Conservation (phyloP, 2,797 vertebrate species). For the Phrynocephalus vlangalii region DNA sequence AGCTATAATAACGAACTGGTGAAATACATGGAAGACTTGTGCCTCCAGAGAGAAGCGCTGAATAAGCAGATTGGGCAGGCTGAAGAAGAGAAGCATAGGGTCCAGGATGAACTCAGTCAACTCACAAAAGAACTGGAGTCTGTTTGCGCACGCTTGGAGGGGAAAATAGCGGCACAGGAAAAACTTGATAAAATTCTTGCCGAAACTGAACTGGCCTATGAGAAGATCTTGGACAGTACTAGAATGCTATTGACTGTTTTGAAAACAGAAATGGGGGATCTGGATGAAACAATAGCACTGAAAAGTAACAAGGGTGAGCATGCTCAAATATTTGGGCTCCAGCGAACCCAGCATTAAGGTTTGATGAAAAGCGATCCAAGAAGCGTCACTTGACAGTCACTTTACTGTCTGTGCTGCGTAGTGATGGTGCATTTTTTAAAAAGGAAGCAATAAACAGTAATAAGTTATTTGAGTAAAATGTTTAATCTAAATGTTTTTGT, state of each 20-base stretch:
- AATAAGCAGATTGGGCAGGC: conserved; percentile 67
- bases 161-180: conserved; percentile 61
- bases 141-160: conserved; percentile 62
- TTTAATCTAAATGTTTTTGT: not conserved
- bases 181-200: conserved; percentile 71
- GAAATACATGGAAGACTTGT: conserved; percentile 68
- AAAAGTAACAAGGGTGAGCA: conserved; percentile 55
- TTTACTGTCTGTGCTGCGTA: not conserved
- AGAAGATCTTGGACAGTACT: conserved; percentile 75
- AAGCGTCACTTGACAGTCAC: not conserved
- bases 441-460: conserved; percentile 20
- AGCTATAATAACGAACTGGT: conserved; percentile 71
- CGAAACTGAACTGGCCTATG: conserved; percentile 71
- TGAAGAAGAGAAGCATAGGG: conserved; percentile 62
- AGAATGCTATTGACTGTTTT: conserved; percentile 67
- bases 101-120: conserved; percentile 64
- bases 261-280: conserved; percentile 69
- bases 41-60: conserved; percentile 62
- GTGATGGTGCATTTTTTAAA: not conserved
- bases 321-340: conserved; percentile 45
- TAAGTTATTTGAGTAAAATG: not conserved
- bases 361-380: conserved; percentile 17
- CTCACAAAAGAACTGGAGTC: conserved; percentile 57
- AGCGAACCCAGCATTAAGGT: conserved; percentile 44
- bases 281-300: conserved; percentile 55